Evolutionary conservation across 2,888 invertebrate genomes (phyloP), one percentile per base, ranked within the genome.

Genomic region (Drosophila rellima): DNA sequence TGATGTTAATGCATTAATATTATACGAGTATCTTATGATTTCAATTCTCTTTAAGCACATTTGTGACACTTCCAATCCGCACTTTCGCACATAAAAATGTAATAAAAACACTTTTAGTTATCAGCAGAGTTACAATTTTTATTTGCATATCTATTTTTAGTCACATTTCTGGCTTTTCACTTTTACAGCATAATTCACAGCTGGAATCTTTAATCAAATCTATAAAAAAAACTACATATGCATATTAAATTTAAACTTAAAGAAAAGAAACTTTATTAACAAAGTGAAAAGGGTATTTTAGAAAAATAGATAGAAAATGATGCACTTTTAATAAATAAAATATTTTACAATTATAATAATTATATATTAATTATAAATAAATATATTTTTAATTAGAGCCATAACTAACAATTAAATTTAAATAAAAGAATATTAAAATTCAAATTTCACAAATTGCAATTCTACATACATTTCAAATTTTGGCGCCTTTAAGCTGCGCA

Each of bases 11-110:
- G 44, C 50, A 60, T 37, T 33, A 40, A 40, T 44, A 31, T 18
- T 54, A 26, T 69, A n/a, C 35, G 35, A n/a, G 35, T 11, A 39
- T 54, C 4, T 17, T 18, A 39, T 59, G 18, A 13, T 54, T 61
- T 68, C 68, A 37, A 59, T 55, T 35, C 59, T 54, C 45, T 42
- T 54, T 37, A 45, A 57, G 37, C 61, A 51, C 47, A 47, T 39
- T 56, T 61, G 59, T 45, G 6, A 62, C 50, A 54, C 52, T 35
- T 54, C 8, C 42, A 42, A 67, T 50, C 23, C 42, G n/a, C 40
- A 68, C 87, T 81, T 82, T 82, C 84, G 87, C 74, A 78, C 74
- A 86, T 78, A 65, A 76, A 73, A 68, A 59, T 44, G 47, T 45
- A 26, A 61, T 78, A 61, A 75, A 57, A 56, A 56, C 40, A 35